Percentiles rank a stretch among this genome's conserved stretches.
phyloP scores from a whole-genome alignment of 2,797 vertebrate species.

The Myiothlypis coronata region DNA sequence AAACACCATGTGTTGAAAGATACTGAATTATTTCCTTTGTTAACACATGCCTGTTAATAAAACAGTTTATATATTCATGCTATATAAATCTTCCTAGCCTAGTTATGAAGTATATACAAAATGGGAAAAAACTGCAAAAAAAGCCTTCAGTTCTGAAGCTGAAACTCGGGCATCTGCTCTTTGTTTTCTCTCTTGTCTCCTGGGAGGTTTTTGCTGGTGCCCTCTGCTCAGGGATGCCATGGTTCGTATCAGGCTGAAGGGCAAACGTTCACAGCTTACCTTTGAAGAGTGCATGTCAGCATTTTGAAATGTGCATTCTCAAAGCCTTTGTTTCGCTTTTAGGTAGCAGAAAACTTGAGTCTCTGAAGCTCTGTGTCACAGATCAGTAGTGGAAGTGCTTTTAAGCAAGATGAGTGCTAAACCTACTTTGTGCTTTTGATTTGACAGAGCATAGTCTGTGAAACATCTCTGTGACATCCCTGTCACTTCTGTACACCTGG shows the following conservation, averaged over 20 bases:
- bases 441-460: background rate
- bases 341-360: background rate
- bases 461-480: background rate
- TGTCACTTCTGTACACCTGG: background rate
- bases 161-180: background rate
- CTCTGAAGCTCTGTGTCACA: background rate
- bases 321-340: background rate
- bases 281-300: fast-evolving
- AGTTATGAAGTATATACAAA: background rate
- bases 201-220: background rate
- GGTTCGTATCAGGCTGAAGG: background rate
- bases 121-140: background rate
- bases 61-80: background rate
- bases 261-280: background rate
- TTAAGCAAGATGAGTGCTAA: background rate
- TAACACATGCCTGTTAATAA: background rate
- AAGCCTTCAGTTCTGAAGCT: background rate
- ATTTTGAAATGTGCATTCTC: background rate
- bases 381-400: background rate
- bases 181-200: background rate
- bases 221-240: background rate
- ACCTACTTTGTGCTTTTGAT: background rate
- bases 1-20: background rate
- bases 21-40: background rate
- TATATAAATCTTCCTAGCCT: background rate